Evolutionary conservation across 1,140 invertebrate genomes (phyloP), one percentile per base, ranked within the genome.

Genomic region (Eciton burchellii): DNA sequence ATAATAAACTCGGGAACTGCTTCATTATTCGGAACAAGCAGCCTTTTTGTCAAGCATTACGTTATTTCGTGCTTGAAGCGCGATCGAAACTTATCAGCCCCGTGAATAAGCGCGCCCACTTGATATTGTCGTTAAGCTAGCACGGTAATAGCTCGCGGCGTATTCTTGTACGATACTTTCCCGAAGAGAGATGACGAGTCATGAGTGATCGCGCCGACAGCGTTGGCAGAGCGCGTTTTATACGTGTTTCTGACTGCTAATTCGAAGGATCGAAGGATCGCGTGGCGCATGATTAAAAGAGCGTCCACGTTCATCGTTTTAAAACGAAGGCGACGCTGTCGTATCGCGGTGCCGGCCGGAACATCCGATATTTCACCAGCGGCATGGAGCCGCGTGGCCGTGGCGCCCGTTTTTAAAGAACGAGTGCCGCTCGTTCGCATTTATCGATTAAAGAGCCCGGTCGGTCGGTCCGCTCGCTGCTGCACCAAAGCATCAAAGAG

Each of bases 1-100:
- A 54, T 35, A 76, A 63, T 76, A 79, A 68, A 79, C 52, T 56
- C 21, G 26, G 35, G 56, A n/a, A 70, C 49, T 79, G 24, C 49
- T 70, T 56, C 74, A 79, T 79, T 79, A 79, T 70, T 68, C 63
- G 45, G 68, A 79, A 70, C 24, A 68, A 79, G 68, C 35, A 70
- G 12, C 41, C 63, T 54, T 68, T 79, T 79, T 24, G 63, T 77
- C 35, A 35, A 29, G 56, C 21, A 79, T 79, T 79, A 21, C 49
- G 19, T 68, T 70, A 79, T 54, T 79, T 70, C 43, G 24, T 21
- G 59, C 41, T 35, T 70, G 56, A 79, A 70, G 21, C 63, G 63
- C 63, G 63, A 79, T 57, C 74, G 63, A 79, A 79, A 68, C 24
- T 79, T 79, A 79, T 79, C 74, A 70, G 63, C 12, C 43, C 43